Evolutionary conservation across 2,888 invertebrate genomes (phyloP).

Genomic region (Galerucella nymphaeae): DNA sequence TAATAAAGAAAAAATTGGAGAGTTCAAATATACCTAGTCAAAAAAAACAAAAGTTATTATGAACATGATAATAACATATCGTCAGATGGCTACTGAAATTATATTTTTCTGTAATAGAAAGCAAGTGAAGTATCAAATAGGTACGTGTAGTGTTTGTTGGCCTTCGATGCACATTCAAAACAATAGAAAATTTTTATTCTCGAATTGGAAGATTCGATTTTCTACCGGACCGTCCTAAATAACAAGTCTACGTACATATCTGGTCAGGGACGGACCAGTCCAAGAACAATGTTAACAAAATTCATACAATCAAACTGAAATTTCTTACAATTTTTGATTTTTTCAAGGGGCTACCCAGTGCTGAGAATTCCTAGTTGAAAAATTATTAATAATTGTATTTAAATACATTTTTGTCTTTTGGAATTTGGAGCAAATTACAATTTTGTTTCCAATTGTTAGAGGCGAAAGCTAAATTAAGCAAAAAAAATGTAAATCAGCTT

Average conservation of each 20-base stretch:
- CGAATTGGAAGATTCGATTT: conserved; percentile 29
- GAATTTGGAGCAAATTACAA: no score
- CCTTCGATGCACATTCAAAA: conserved; percentile 28
- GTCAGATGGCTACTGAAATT: conserved; percentile 18
- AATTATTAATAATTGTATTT: no score
- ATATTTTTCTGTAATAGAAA: conserved; percentile 21
- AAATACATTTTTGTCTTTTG: no score
- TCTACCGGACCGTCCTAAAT: conserved; percentile 36
- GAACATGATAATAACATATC: conserved; percentile 3
- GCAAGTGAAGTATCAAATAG: conserved; percentile 20
- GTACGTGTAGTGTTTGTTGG: conserved; percentile 2
- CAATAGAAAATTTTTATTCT: conserved; percentile 36
- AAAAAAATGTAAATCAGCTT: no score
- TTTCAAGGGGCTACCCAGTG: no score
- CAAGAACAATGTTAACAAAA: neutral
- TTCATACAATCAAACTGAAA: no score
- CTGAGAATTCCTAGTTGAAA: no score
- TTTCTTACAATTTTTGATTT: no score
- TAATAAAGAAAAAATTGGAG: neutral
- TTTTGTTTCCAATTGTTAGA: no score
- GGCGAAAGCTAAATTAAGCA: no score
- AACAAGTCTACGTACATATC: conserved; percentile 12
- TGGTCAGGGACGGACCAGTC: neutral
- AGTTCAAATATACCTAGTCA: conserved; percentile 1
- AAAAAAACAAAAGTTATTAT: conserved; percentile 20